Evolutionary conservation across 1,140 invertebrate species (phyloP).

Genomic region (Drosophila bipectinata): DNA sequence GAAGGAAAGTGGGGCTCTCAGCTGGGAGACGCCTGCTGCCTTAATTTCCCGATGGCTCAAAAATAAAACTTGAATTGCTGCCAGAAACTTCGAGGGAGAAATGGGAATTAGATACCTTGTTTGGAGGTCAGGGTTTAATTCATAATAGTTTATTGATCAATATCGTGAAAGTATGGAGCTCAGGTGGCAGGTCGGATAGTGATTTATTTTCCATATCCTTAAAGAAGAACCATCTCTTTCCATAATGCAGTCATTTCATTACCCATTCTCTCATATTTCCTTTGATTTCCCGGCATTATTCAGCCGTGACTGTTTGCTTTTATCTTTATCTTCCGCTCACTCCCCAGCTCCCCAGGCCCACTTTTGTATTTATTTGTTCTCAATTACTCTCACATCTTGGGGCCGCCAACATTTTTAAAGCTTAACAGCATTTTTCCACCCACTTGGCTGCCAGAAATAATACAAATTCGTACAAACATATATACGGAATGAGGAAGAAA

Average conservation of each 20-base stretch:
- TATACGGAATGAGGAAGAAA: conserved; percentile 49
- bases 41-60: conserved; percentile 4
- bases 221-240: conserved; percentile 14
- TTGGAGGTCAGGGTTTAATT: neutral
- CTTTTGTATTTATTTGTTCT: conserved; percentile 63
- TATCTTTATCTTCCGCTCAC: conserved; percentile 14
- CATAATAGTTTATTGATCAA: no score
- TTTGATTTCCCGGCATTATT: conserved; percentile 26
- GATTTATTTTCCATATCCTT: neutral
- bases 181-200: neutral
- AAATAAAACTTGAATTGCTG: conserved; percentile 20
- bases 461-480: conserved; percentile 20
- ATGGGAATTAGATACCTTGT: neutral
- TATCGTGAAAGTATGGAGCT: no score
- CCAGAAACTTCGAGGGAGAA: neutral
- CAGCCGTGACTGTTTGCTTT: conserved; percentile 15
- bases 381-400: conserved; percentile 46
- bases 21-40: conserved; percentile 4
- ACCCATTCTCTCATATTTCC: conserved; percentile 43
- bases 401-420: conserved; percentile 60
- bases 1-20: conserved; percentile 16
- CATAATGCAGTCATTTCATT: conserved; percentile 38
- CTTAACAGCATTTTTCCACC: conserved; percentile 66
- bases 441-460: conserved; percentile 53
- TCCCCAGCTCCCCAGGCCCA: conserved; percentile 4